phyloP scores from a whole-genome alignment of 1,140 invertebrate species.

The Cydia strobilella region DNA sequence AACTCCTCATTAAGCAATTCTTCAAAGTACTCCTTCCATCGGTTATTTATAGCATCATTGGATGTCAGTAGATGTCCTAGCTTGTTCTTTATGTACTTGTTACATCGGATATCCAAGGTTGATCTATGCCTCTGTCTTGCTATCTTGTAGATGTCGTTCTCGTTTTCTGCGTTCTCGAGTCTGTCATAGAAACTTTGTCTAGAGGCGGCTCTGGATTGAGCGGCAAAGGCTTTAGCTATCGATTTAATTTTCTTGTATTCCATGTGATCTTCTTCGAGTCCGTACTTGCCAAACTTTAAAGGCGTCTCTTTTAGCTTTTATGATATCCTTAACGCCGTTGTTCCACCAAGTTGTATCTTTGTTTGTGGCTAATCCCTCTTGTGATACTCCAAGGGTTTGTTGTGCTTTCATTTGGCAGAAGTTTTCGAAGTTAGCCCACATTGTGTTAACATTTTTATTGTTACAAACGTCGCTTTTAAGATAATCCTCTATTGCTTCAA shows the following conservation, averaged over 20 bases:
- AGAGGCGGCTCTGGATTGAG: neutral
- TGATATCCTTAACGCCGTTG: conserved; percentile 7
- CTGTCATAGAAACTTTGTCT: neutral
- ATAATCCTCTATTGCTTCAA: neutral
- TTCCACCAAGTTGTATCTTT: conserved; percentile 37
- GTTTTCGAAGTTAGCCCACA: conserved; percentile 29
- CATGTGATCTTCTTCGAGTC: neutral
- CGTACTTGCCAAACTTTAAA: conserved; percentile 32
- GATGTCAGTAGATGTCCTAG: neutral
- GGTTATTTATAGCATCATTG: neutral
- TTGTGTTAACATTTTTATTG: neutral
- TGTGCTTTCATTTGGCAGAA: neutral
- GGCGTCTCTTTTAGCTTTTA: conserved; percentile 16
- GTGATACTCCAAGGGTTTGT: conserved; percentile 22
- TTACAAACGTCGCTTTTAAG: neutral
- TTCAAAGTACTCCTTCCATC: conserved; percentile 29
- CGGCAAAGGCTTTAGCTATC: neutral
- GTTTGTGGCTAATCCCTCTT: neutral
- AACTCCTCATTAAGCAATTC: neutral
- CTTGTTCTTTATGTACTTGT: conserved; percentile 29
- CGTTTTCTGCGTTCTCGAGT: conserved; percentile 15
- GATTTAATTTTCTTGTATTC: neutral
- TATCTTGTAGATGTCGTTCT: conserved; percentile 37
- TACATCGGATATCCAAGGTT: conserved; percentile 35
- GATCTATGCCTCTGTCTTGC: conserved; percentile 32